phyloP scores from a whole-genome alignment of 2,113 vertebrate genomes.

The Microcebus lehilahytsara region DNA sequence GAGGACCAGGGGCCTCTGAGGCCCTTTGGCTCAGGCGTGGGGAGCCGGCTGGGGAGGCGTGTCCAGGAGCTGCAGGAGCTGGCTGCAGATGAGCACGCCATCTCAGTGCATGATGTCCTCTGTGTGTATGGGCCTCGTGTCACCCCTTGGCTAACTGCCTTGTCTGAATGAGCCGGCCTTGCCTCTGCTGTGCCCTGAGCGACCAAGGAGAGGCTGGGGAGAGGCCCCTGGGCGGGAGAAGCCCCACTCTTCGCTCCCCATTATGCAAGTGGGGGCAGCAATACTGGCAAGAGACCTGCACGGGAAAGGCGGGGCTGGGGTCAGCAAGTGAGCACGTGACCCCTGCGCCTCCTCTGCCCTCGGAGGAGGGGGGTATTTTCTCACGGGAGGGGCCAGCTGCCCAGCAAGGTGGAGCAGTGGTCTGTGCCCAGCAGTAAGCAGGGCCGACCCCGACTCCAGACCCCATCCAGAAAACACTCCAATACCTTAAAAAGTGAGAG shows the following conservation, averaged over 20 bases:
- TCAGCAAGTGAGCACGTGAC: background rate
- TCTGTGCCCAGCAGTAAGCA: background rate
- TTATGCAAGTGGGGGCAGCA: background rate
- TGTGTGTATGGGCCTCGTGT: background rate
- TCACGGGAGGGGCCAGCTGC: background rate
- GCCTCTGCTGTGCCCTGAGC: background rate
- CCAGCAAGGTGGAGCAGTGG: background rate
- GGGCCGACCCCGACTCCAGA: no score
- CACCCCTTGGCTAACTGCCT: background rate
- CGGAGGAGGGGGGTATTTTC: background rate
- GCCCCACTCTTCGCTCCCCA: background rate
- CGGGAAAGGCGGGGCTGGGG: background rate
- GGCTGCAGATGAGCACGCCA: background rate
- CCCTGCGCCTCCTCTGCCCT: rapidly evolving
- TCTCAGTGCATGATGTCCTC: no score
- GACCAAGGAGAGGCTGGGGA: background rate
- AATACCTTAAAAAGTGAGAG: background rate
- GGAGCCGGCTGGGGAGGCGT: rapidly evolving
- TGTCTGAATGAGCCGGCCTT: background rate
- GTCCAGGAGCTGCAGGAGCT: rapidly evolving
- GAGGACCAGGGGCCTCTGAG: background rate
- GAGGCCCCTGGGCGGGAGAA: background rate
- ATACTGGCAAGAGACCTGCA: background rate
- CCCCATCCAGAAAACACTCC: background rate
- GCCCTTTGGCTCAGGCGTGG: background rate